A percentile compares a stretch with the other conserved stretches of the same genome.
Conservation (phyloP, 2,888 invertebrate species). For the Macrosiphum euphorbiae region DNA sequence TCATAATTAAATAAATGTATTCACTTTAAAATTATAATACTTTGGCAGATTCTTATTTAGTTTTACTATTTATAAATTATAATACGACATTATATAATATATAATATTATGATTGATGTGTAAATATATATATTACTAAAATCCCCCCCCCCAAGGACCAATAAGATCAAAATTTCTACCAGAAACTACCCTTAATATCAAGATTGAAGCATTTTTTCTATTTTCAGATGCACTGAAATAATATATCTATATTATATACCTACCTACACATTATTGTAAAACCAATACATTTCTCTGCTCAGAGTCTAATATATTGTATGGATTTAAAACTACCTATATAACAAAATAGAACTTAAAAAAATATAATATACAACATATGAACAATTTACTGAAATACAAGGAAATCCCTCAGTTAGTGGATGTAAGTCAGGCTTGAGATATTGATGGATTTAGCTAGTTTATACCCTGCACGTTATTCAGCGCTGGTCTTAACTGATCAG, state of each 20-base stretch:
- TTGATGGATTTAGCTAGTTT: slow-evolving; percentile 2
- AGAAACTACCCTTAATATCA: background rate
- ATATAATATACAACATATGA: background rate
- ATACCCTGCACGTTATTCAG: background rate
- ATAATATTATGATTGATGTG: too few species aligned
- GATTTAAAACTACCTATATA: background rate
- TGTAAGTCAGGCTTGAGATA: background rate
- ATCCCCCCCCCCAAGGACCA: too few species aligned
- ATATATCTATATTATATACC: background rate
- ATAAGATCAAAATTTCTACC: background rate
- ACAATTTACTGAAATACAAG: background rate
- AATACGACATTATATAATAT: background rate
- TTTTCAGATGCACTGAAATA: background rate
- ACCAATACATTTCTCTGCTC: background rate
- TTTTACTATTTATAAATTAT: background rate
- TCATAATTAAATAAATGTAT: background rate
- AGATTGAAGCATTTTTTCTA: background rate
- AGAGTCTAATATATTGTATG: background rate
- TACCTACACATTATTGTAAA: background rate
- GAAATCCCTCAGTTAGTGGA: background rate
- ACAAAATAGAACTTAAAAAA: background rate
- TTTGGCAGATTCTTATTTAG: background rate
- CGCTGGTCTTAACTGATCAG: background rate
- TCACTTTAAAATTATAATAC: background rate
- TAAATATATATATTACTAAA: too few species aligned